Evolutionary conservation across 2,888 invertebrate genomes (phyloP).

Genomic region (Lasiommata megera): DNA sequence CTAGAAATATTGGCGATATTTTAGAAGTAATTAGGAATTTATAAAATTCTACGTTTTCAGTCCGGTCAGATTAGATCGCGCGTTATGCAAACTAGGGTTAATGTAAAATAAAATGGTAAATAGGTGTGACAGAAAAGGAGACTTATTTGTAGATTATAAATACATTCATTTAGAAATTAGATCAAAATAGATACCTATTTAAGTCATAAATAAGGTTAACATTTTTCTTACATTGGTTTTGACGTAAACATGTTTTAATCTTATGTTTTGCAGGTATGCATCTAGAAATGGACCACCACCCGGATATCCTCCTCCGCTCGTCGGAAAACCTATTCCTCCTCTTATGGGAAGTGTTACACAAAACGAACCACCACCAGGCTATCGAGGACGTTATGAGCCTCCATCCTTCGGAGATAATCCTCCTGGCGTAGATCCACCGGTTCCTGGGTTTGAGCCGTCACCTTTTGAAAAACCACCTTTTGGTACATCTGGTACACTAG

Average conservation of each 20-base stretch:
- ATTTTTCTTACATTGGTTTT: neutral
- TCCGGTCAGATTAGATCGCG: too few relatives aligned
- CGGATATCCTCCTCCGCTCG: slow-evolving; percentile 59
- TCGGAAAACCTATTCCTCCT: slow-evolving; percentile 58
- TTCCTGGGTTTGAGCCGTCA: slow-evolving; percentile 82
- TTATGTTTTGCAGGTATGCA: slow-evolving; percentile 63
- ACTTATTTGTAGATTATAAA: too few relatives aligned
- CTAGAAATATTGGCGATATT: too few relatives aligned
- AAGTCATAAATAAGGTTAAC: too few relatives aligned
- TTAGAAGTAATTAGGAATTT: too few relatives aligned
- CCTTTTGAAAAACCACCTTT: slow-evolving; percentile 76
- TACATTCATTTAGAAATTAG: neutral
- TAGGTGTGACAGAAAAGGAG: too few relatives aligned
- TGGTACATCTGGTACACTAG: slow-evolving; percentile 55
- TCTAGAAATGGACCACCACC: slow-evolving; percentile 60
- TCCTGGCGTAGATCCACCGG: slow-evolving; percentile 83
- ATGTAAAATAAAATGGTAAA: too few relatives aligned
- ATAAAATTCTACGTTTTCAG: too few relatives aligned
- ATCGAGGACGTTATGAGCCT: slow-evolving; percentile 66
- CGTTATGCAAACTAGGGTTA: too few relatives aligned
- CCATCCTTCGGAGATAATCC: slow-evolving; percentile 81
- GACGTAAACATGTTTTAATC: neutral
- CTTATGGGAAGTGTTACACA: slow-evolving; percentile 51
- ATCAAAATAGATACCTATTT: too few relatives aligned
- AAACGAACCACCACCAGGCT: slow-evolving; percentile 59